Percentiles rank a stretch among this genome's conserved stretches.
phyloP scores from a whole-genome alignment of 2,113 vertebrate genomes.

The Rafetus swinhoei region DNA sequence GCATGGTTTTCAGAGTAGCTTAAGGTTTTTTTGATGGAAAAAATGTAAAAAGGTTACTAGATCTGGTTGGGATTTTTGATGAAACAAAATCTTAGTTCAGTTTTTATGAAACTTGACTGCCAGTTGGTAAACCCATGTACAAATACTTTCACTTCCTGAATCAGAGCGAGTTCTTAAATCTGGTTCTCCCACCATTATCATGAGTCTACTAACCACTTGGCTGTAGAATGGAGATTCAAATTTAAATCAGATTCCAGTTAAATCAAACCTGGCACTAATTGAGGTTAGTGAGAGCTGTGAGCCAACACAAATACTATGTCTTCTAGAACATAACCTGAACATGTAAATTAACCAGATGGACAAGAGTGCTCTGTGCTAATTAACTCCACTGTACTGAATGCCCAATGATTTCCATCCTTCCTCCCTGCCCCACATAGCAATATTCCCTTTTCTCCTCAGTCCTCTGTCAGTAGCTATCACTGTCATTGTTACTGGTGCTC shows the following conservation, averaged over 20 bases:
- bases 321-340: not conserved
- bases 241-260: not conserved
- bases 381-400: not conserved
- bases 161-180: no score
- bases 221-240: not conserved
- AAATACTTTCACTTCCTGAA: no score
- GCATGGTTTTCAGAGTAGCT: not conserved
- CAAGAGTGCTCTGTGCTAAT: not conserved
- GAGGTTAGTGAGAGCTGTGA: not conserved
- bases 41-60: not conserved
- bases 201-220: no score
- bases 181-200: no score
- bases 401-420: not conserved
- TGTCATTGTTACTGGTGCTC: not conserved
- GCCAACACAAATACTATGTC: not conserved
- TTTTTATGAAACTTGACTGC: not conserved
- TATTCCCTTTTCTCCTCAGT: not conserved
- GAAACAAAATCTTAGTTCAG: not conserved
- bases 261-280: not conserved
- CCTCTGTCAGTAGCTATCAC: not conserved
- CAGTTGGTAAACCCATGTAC: no score
- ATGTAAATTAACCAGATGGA: fast-evolving
- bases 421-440: not conserved
- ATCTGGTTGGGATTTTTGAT: not conserved
- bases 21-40: not conserved